A percentile compares a stretch with the other conserved stretches of the same genome.
These are phyloP conservation scores for Rugalucina vietnamica DNA, from an alignment of 2,888 invertebrate genomes.

Conservation along the genomic window DNA sequence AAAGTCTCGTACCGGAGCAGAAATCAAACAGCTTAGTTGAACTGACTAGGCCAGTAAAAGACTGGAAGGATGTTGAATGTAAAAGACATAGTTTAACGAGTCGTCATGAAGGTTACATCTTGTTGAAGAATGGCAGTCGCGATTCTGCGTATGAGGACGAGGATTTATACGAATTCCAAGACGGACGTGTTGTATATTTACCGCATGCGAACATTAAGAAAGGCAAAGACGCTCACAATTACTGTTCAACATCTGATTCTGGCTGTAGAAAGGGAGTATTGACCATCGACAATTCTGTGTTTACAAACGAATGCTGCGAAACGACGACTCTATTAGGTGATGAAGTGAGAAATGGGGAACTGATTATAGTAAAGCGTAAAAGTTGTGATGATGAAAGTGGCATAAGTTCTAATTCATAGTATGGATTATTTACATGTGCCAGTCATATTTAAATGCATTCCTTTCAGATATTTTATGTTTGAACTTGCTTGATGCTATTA, in stretches of 20 bases:
- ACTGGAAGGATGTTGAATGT: constrained; percentile 54
- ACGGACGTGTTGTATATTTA: constrained; percentile 26
- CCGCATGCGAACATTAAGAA: constrained; percentile 15
- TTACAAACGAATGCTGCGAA: constrained; percentile 39
- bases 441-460: too few relatives aligned
- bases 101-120: constrained; percentile 69
- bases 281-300: not conserved
- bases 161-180: constrained; percentile 64
- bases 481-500: too few relatives aligned
- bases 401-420: constrained; percentile 63
- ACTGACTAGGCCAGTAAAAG: constrained; percentile 63
- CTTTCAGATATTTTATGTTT: too few relatives aligned
- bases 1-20: constrained; percentile 61
- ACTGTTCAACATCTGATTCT: constrained; percentile 1
- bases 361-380: constrained; percentile 12
- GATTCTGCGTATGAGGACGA: constrained; percentile 69
- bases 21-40: constrained; percentile 75
- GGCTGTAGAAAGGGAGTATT: not conserved
- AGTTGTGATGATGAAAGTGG: constrained; percentile 72
- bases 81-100: constrained; percentile 71
- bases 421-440: too few relatives aligned
- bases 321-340: constrained; percentile 31
- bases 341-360: not conserved
- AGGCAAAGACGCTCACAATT: not conserved
- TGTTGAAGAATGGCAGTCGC: constrained; percentile 63